Conservation (phyloP, 2,797 vertebrate genomes). For the Hyperoplus lanceolatus region DNA sequence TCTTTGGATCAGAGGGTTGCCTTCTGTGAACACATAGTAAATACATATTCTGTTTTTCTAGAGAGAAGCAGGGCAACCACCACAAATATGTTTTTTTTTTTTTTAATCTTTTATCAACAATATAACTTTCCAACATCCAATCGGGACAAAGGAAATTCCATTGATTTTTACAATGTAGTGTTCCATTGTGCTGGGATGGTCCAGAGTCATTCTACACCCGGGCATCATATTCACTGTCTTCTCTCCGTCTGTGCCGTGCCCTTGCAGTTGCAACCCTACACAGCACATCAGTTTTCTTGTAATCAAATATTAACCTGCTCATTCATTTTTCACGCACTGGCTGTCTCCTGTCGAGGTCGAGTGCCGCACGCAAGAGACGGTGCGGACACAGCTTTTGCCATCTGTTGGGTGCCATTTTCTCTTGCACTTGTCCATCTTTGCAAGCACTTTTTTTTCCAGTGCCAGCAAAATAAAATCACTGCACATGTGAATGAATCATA, state of each 20-base stretch:
- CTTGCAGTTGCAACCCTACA: constrained; percentile 33
- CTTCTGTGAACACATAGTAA: neutral
- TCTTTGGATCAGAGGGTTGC: neutral
- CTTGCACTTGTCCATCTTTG: neutral
- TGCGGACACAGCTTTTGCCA: constrained; percentile 23
- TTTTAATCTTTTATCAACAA: neutral
- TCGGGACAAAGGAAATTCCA: neutral
- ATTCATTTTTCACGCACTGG: constrained; percentile 72
- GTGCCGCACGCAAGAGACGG: constrained; percentile 33
- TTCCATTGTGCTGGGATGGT: neutral
- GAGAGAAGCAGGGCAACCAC: neutral
- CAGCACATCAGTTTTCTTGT: constrained; percentile 36
- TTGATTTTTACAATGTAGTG: neutral
- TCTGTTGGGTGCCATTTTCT: neutral
- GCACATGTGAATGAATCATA: neutral
- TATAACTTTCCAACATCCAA: neutral
- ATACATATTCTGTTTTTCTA: neutral
- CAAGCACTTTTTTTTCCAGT: neutral
- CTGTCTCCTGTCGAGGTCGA: constrained; percentile 50
- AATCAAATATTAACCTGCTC: constrained; percentile 79
- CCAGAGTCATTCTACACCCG: neutral
- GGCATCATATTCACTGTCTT: constrained; percentile 13
- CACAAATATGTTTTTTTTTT: neutral
- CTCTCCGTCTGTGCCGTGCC: neutral
- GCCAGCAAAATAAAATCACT: neutral